phyloP scores from a whole-genome alignment of 2,113 vertebrate genomes.

The Cygnus buccinator region DNA sequence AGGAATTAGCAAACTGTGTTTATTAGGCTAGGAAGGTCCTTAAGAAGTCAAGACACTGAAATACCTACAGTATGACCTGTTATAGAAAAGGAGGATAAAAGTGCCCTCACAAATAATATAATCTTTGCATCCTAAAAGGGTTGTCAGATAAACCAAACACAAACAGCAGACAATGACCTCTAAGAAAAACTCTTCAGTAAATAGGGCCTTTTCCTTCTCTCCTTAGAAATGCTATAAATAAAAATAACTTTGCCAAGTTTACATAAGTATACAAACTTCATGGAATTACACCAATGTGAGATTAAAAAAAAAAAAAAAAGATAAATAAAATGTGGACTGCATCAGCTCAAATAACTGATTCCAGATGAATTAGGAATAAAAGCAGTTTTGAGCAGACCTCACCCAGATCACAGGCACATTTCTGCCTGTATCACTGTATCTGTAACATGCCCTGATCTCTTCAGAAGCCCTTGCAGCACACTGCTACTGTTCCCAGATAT shows the following conservation, averaged over 20 bases:
- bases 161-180: not conserved
- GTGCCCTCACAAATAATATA: slow-evolving; percentile 2
- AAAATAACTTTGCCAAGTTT: not conserved
- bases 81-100: slow-evolving; percentile 16
- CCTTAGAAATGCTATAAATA: not conserved
- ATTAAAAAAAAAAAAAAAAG: not conserved
- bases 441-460: not conserved
- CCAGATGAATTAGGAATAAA: not conserved
- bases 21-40: not conserved
- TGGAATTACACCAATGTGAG: not conserved
- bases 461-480: not conserved
- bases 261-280: not conserved
- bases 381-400: not conserved
- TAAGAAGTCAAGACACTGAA: slow-evolving; percentile 14
- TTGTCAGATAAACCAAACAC: not conserved
- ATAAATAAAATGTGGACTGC: not conserved
- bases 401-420: not conserved
- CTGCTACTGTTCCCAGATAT: slow-evolving; percentile 13
- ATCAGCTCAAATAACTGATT: not conserved
- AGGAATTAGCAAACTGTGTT: not conserved
- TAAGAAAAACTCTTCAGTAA: not conserved
- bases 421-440: not conserved
- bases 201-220: not conserved
- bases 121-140: not conserved
- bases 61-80: slow-evolving; percentile 16